Conservation (phyloP, 2,888 invertebrate genomes). For the Caenorhabditis sp. region DNA sequence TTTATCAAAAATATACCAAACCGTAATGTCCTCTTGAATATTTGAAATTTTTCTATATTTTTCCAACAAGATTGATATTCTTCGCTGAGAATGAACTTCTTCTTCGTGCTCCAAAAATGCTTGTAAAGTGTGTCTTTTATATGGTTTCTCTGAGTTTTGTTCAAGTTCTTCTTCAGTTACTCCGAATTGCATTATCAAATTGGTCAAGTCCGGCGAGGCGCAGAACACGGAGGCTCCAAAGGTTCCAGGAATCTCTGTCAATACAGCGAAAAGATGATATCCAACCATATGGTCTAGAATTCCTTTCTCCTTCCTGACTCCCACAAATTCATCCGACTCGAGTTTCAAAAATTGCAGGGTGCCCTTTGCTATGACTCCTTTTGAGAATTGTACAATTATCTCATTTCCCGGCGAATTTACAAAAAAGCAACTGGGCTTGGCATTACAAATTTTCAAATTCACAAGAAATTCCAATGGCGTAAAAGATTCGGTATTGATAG, state of each 20-base stretch:
- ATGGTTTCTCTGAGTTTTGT: no score
- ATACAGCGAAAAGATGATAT: background rate
- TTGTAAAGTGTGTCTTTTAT: background rate
- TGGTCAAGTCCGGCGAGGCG: constrained; percentile 23
- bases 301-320: background rate
- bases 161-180: constrained; percentile 5
- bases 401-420: background rate
- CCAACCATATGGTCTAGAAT: background rate
- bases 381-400: background rate
- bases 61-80: background rate
- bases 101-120: background rate
- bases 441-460: background rate
- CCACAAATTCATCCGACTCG: constrained; percentile 14
- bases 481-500: no score
- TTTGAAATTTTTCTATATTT: background rate
- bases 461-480: background rate
- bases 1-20: no score
- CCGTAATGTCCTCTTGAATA: no score
- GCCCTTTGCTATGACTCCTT: constrained; percentile 14
- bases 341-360: constrained; percentile 26
- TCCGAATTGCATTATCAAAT: constrained; percentile 22
- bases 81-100: background rate
- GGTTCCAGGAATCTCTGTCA: constrained; percentile 20
- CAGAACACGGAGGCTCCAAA: constrained; percentile 12
- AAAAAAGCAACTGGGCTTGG: background rate